Conservation (phyloP, 2,888 invertebrate genomes). For the Lithophane leautieri region DNA sequence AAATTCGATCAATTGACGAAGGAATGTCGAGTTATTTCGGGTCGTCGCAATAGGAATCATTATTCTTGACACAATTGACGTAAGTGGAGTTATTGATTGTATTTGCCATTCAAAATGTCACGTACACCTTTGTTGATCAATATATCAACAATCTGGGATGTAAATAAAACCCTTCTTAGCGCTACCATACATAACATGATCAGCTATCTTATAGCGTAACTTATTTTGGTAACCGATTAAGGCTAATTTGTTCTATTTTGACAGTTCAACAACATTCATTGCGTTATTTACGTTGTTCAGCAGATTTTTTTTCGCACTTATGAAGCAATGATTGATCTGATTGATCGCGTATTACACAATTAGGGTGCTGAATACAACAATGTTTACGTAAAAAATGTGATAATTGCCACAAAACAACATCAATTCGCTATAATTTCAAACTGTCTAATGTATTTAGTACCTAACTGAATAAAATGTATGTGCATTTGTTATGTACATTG, state of each 20-base stretch:
- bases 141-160: background rate
- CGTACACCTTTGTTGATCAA: background rate
- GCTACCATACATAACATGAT: background rate
- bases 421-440: conserved; percentile 23
- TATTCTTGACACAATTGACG: conserved; percentile 42
- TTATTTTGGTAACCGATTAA: too few species aligned
- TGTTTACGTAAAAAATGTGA: conserved; percentile 6
- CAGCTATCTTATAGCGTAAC: background rate
- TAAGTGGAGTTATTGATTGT: conserved; percentile 22
- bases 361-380: background rate
- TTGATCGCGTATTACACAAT: too few species aligned
- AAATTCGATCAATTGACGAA: conserved; percentile 57
- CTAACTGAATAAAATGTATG: conserved; percentile 30
- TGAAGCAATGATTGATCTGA: too few species aligned
- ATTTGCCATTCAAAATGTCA: conserved; percentile 20
- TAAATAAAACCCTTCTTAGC: background rate
- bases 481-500: conserved; percentile 16
- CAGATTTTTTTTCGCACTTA: too few species aligned
- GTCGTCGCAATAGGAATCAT: conserved; percentile 7
- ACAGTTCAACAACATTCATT: too few species aligned
- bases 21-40: conserved; percentile 45
- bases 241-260: too few species aligned
- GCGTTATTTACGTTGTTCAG: too few species aligned
- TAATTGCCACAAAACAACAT: conserved; percentile 20
- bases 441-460: conserved; percentile 28